Base-by-base conservation (phyloP, 2,113 vertebrate species). In the Blennius ocellaris region DNA sequence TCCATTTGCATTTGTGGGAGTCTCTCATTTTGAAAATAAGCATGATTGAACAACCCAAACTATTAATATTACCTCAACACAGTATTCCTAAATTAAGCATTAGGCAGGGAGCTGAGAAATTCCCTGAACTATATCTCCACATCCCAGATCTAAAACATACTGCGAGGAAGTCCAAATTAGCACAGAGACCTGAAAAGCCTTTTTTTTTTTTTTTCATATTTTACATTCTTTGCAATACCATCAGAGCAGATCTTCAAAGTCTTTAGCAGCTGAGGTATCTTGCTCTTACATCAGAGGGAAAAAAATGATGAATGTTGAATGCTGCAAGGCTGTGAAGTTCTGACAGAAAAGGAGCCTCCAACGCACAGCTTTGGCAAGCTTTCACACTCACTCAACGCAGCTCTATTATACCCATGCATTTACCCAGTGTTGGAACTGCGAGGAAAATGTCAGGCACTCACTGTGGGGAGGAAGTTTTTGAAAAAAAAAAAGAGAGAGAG, bases 231-330 rank as follows among this genome's bases (percentile, higher is more conserved):
- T 85, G 73, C 79, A 47, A 47, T 52, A 45, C 56, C 0, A 14
- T 30, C 21, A 69, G 44, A 78, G 75, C 81, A 72, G 48, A 78
- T 78, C 76, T 88, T 91, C 88, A 89, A 88, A 91, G 86, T 56
- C 30, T 63, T 45, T 8, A 41, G 76, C 12, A 15, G 55, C 73
- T 17, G 80, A 82, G 52, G 84, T 84, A 78, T 80, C 80, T 80
- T 55, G 67, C 70, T 21, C 76, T 72, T 52, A 85, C 76, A 87
- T 88, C 86, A 81, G 81, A 79, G 73, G 40, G 45, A 36, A 9
- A 81, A 62, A 59, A 60, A 51, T 0, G 51, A 89, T 90, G 74
- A 89, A 89, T 90, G 83, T 87, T 90, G 85, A 83, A 90, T 86
- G 81, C 50, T 71, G 65, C 78, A 59, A 30, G 45, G 73, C 83